phyloP scores from a whole-genome alignment of 1,140 invertebrate genomes.

The Solenopsis fugax region DNA sequence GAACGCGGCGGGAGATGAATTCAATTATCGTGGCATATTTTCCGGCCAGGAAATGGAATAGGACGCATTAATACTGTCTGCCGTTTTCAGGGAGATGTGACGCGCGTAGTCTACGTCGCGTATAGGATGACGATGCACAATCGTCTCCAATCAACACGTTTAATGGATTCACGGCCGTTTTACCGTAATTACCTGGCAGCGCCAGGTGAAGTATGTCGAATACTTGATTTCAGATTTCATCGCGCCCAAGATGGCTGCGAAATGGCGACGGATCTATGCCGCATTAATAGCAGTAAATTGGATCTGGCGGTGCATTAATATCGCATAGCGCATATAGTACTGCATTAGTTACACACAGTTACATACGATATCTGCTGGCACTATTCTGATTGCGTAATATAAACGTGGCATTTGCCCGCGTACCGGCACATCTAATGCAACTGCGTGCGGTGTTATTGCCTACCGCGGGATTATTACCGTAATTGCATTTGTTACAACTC shows the following conservation, averaged over 20 bases:
- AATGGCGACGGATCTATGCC: constrained; percentile 52
- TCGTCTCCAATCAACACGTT: constrained; percentile 27
- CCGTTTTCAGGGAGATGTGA: constrained; percentile 15
- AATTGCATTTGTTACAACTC: constrained; percentile 71
- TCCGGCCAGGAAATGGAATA: neutral
- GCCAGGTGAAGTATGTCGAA: constrained; percentile 28
- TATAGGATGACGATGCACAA: constrained; percentile 10
- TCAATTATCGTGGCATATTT: constrained; percentile 26
- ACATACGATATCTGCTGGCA: constrained; percentile 73
- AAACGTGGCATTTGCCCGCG: constrained; percentile 56
- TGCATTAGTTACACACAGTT: constrained; percentile 76
- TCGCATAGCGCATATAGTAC: constrained; percentile 65
- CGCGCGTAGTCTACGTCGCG: neutral
- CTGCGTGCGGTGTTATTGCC: constrained; percentile 67
- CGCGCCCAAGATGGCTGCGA: constrained; percentile 41
- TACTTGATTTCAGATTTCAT: constrained; percentile 58
- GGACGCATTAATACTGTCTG: neutral
- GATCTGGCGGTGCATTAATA: constrained; percentile 74
- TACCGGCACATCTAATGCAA: constrained; percentile 63
- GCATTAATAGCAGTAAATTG: constrained; percentile 73
- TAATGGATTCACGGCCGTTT: constrained; percentile 46
- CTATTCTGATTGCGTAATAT: constrained; percentile 69
- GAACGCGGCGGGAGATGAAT: neutral
- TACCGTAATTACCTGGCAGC: constrained; percentile 28
- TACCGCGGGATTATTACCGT: constrained; percentile 68